Conservation (phyloP, 2,888 invertebrate species). For the Ennomos quercinarius region DNA sequence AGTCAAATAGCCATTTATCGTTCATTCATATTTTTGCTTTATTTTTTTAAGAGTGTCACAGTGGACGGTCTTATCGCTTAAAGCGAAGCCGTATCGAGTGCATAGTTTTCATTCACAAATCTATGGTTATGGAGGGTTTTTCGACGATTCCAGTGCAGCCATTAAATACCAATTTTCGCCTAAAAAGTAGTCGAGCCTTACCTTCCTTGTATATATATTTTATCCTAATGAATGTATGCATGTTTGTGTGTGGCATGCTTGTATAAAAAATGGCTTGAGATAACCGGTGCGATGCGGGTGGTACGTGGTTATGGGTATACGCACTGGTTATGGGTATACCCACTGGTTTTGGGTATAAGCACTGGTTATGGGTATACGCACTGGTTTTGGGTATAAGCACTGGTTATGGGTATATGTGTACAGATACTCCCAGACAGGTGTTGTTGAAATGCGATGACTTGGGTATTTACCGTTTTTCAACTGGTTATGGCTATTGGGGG, state of each 20-base stretch:
- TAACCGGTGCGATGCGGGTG: slow-evolving; percentile 19
- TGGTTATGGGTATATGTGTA: slow-evolving; percentile 2
- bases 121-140: no score
- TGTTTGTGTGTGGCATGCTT: slow-evolving; percentile 25
- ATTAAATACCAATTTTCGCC: not conserved
- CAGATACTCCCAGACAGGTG: not conserved
- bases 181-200: no score
- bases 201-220: not conserved
- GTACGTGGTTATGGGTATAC: not conserved
- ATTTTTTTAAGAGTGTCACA: no score
- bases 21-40: no score
- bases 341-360: slow-evolving; percentile 8
- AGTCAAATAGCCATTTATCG: no score
- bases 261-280: not conserved
- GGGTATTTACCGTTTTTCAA: no score
- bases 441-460: slow-evolving; percentile 8
- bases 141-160: no score
- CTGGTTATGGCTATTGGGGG: no score
- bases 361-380: not conserved
- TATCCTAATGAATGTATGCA: slow-evolving; percentile 13
- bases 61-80: no score
- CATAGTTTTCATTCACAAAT: no score
- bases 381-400: no score
- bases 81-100: no score
- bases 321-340: slow-evolving; percentile 7